Evolutionary conservation across 2,113 vertebrate genomes (phyloP).

Genomic region (Urocolius indicus): DNA sequence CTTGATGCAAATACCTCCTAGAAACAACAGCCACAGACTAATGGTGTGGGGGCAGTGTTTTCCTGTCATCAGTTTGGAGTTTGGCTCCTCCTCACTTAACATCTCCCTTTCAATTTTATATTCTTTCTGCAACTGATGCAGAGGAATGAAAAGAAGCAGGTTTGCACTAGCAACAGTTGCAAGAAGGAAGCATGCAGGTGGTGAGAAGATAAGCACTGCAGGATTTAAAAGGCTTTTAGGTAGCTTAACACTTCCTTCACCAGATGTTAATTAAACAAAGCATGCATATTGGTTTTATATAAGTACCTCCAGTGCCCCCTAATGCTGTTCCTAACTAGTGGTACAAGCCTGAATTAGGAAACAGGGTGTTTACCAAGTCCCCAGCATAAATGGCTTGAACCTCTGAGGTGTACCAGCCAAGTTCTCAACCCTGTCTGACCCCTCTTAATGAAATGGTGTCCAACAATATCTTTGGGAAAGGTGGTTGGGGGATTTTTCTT

Average conservation of each 20-base stretch:
- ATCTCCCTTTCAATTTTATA: not conserved
- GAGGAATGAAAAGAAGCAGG: not conserved
- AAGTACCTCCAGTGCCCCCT: conserved; percentile 35
- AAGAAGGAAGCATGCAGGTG: conserved; percentile 24
- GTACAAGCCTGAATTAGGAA: not conserved
- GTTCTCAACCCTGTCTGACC: not conserved
- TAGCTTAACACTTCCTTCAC: conserved; percentile 13
- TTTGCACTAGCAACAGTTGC: not conserved
- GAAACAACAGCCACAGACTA: not conserved
- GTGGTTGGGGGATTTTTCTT: not conserved
- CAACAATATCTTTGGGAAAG: not conserved
- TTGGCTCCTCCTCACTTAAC: not conserved
- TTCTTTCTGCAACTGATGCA: not conserved
- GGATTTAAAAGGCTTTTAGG: not conserved
- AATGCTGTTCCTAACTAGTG: not conserved
- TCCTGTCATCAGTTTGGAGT: not conserved
- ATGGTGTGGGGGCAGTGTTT: not conserved
- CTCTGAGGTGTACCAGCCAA: not conserved
- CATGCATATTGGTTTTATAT: not conserved
- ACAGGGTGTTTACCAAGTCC: not conserved
- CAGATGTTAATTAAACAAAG: conserved; percentile 15
- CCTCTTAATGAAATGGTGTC: not conserved
- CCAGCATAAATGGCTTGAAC: not conserved
- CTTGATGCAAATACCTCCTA: not conserved
- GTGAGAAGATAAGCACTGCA: not conserved